Conservation (phyloP, 2,113 vertebrate genomes). For the Haplochromis vanheusdeni region DNA sequence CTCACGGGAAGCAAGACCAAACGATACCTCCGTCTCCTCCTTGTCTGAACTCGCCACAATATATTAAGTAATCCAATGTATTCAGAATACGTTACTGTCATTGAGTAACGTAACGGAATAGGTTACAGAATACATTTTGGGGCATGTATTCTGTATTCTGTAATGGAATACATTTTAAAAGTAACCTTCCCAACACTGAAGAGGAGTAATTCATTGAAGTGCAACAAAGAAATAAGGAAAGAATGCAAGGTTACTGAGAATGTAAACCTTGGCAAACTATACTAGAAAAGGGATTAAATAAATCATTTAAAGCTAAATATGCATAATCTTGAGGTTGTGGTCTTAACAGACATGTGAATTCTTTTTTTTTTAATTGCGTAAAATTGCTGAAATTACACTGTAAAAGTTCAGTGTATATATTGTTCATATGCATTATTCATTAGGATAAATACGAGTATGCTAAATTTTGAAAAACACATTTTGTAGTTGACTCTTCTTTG, state of each 20-base stretch:
- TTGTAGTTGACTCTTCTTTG: not conserved
- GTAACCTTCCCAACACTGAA: too few relatives aligned
- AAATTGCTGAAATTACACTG: not conserved
- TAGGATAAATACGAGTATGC: not conserved
- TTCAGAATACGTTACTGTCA: too few relatives aligned
- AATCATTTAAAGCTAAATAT: not conserved
- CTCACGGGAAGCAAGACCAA: too few relatives aligned
- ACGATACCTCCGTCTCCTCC: too few relatives aligned
- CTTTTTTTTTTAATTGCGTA: not conserved
- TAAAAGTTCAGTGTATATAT: not conserved
- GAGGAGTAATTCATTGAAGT: constrained; percentile 19
- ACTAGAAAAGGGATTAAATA: not conserved
- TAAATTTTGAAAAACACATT: not conserved
- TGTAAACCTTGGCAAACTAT: not conserved
- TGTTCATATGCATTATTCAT: not conserved
- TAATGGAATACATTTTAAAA: too few relatives aligned
- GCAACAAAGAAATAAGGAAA: not conserved
- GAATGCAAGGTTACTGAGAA: constrained; percentile 8
- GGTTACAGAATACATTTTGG: too few relatives aligned
- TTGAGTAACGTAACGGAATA: too few relatives aligned
- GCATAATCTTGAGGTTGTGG: not conserved
- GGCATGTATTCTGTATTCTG: too few relatives aligned
- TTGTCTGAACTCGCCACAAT: too few relatives aligned
- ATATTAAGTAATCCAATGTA: too few relatives aligned
- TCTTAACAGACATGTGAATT: not conserved